These are phyloP conservation scores for Enteromius anoplus DNA, from an alignment of 2,797 vertebrate genomes.

Conservation along the genomic window DNA sequence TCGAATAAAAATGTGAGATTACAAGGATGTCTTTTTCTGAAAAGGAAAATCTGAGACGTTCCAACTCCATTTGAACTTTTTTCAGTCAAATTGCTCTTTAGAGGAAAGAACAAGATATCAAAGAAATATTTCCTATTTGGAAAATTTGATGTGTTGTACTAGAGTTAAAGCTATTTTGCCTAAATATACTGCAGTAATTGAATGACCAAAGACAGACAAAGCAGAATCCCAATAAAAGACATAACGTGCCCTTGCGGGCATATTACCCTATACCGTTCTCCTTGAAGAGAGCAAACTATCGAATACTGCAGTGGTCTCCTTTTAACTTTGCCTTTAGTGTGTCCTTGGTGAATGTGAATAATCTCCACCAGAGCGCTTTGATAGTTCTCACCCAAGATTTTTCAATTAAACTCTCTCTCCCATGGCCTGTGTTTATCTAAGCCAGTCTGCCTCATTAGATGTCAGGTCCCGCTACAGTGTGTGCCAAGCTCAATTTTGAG, in stretches of 20 bases:
- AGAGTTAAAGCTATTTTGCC: neutral
- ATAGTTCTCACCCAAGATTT: conserved; percentile 26
- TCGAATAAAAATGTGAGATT: neutral
- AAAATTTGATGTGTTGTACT: neutral
- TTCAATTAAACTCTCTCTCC: conserved; percentile 35
- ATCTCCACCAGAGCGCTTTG: conserved; percentile 1
- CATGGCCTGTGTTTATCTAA: conserved; percentile 22
- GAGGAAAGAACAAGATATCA: neutral
- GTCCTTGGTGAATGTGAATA: conserved; percentile 37
- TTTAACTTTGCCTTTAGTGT: conserved; percentile 27
- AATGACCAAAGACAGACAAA: too few species aligned
- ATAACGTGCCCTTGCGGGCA: neutral
- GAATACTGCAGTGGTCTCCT: neutral
- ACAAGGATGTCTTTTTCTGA: neutral
- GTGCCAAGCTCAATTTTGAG: conserved; percentile 46
- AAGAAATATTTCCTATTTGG: neutral
- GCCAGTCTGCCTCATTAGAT: conserved; percentile 31
- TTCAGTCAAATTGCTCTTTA: neutral
- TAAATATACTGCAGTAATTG: neutral
- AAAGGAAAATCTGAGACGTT: neutral
- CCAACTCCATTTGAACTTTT: neutral
- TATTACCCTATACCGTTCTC: neutral
- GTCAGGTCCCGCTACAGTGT: conserved; percentile 22
- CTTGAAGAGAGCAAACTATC: conserved; percentile 21
- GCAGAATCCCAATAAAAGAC: too few species aligned